Evolutionary conservation across 1,140 invertebrate species (phyloP), one percentile per base, ranked within the genome.

Genomic region (Drosophila pachea): DNA sequence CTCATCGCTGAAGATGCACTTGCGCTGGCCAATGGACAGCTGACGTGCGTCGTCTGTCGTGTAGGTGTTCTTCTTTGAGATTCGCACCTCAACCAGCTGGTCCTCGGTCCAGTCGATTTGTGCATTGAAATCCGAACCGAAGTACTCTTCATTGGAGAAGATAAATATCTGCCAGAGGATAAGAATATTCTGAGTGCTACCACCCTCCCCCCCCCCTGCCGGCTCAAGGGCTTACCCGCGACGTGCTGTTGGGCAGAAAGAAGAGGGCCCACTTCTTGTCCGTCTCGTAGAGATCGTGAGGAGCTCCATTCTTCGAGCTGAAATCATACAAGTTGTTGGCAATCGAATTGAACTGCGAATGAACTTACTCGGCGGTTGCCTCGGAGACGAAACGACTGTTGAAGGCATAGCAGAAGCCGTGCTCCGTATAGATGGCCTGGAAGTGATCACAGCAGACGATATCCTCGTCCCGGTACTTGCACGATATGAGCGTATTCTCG

Each of bases 31-130:
- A 11, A 94, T 91, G 2, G 92, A 92, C 8, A 94, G 86, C 71
- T 94, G 93, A 1, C 91, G 90, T 0, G 93, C 92, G 76, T 94
- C 93, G 42, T 92, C 91, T 2, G 93, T 94, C 0, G 93, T 94
- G 74, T 94, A 94, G 2, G 94, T 94, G 73, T 94, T 92, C 88
- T 93, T 94, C 29, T 93, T 91, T 0, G 92, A 92, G 73, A 94
- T 94, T 0, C 91, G 91, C 6, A 94, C 91, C 71, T 91, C 92
- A 32, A 92, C 91, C n/a, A 93, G 90, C 52, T 91, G 90, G 11
- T 74, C 75, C 36, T 79, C 79, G 12, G 92, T 91, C 93, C 93
- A 94, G n/a, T 92, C 89, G 65, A 93, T 92, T 68, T 94, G 93
- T 0, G 93, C 91, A 73, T 91, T 91, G 67, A 92, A 91, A 60